Evolutionary conservation across 2,113 vertebrate species (phyloP).

Genomic region (Crocuta crocuta): DNA sequence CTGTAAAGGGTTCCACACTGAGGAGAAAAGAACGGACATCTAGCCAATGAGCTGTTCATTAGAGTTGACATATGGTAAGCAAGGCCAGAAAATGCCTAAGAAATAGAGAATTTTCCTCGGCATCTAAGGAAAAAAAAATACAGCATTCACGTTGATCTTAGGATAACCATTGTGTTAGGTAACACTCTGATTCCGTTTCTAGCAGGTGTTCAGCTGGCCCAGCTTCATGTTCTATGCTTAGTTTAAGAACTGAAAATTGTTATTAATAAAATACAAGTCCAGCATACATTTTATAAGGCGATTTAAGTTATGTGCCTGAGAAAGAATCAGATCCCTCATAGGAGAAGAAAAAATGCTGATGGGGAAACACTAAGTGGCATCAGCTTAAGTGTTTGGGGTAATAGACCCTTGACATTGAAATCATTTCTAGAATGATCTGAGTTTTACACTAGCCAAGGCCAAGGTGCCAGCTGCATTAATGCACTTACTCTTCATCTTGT

Average conservation of each 20-base stretch:
- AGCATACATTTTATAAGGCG: not conserved
- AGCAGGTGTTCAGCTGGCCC: not conserved
- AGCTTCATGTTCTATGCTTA: not conserved
- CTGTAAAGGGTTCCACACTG: conserved; percentile 32
- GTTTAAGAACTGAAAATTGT: not conserved
- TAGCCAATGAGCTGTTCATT: conserved; percentile 54
- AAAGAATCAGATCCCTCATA: not conserved
- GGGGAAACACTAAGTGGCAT: conserved; percentile 67
- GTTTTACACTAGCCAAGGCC: conserved; percentile 61
- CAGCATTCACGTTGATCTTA: not conserved
- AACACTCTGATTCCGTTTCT: not conserved
- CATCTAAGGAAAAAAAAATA: not conserved
- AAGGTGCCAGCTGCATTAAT: conserved; percentile 69
- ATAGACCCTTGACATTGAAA: conserved; percentile 48
- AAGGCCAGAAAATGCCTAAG: conserved; percentile 28
- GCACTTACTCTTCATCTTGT: conserved; percentile 69
- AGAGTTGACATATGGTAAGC: conserved; percentile 58
- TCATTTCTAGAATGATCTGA: conserved; percentile 35
- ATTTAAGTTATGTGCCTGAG: not conserved
- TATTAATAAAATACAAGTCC: not conserved
- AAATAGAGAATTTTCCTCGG: conserved; percentile 50
- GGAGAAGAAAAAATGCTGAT: conserved; percentile 11
- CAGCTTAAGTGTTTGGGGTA: conserved; percentile 69
- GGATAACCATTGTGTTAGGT: not conserved
- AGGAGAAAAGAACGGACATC: conserved; percentile 47